A percentile compares a stretch with the other conserved stretches of the same genome.
phyloP scores from a whole-genome alignment of 2,888 invertebrate genomes.

The Autographa gamma region DNA sequence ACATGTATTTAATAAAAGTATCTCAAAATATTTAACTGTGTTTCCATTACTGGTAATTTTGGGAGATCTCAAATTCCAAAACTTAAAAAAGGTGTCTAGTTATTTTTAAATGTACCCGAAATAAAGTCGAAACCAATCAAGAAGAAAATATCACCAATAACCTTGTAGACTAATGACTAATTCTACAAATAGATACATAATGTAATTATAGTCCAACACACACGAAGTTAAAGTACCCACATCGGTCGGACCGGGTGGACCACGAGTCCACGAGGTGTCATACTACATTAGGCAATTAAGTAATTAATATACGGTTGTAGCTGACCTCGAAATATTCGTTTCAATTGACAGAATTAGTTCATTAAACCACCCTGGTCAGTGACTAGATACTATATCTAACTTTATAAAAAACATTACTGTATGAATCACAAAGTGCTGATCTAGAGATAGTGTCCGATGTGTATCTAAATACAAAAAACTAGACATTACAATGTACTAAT shows the following conservation, averaged over 20 bases:
- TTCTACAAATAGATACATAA: too few species aligned
- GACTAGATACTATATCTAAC: conserved; percentile 21
- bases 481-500: too few species aligned
- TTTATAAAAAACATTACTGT: conserved; percentile 36
- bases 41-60: too few species aligned
- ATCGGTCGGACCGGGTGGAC: conserved; percentile 4
- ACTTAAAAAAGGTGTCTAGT: too few species aligned
- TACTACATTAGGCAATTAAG: conserved; percentile 53
- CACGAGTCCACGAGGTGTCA: conserved; percentile 41
- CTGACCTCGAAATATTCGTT: conserved; percentile 62
- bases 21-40: too few species aligned
- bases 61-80: too few species aligned
- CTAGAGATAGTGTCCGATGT: conserved; percentile 6
- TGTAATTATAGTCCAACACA: background rate
- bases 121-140: background rate
- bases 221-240: background rate
- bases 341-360: conserved; percentile 69
- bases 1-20: too few species aligned
- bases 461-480: background rate
- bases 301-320: conserved; percentile 63
- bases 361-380: conserved; percentile 44
- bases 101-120: background rate
- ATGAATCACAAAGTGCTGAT: conserved; percentile 30
- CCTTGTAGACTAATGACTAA: too few species aligned
- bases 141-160: background rate